Conservation (phyloP, 2,888 invertebrate species). For the Rotaria sp. region DNA sequence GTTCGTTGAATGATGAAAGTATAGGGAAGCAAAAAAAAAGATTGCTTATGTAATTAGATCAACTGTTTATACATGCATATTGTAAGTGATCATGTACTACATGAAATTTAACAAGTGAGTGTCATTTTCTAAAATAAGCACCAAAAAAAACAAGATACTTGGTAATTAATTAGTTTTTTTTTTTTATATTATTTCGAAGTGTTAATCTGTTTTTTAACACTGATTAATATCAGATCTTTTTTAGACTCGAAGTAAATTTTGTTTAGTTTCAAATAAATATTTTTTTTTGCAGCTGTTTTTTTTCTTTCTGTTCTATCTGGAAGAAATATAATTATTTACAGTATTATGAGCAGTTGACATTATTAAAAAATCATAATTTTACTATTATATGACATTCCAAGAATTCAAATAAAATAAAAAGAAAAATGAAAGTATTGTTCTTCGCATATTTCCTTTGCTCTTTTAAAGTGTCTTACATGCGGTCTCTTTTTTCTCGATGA, state of each 20-base stretch:
- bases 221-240: background rate
- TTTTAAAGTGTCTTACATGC: background rate
- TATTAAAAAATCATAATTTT: background rate
- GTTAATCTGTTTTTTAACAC: background rate
- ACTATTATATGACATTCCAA: background rate
- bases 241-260: background rate
- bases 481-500: background rate
- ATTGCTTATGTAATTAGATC: background rate
- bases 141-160: background rate
- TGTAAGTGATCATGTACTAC: background rate
- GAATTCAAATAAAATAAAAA: background rate
- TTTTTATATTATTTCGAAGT: background rate
- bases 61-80: background rate
- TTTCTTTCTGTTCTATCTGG: no score
- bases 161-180: background rate
- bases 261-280: no score
- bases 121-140: background rate
- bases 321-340: background rate
- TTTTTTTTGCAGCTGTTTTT: no score
- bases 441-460: background rate
- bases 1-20: background rate
- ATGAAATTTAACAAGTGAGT: background rate
- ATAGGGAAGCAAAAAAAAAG: background rate
- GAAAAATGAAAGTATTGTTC: background rate
- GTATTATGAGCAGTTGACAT: background rate